Evolutionary conservation across 2,113 vertebrate species (phyloP), one percentile per base, ranked within the genome.

Genomic region (Gnathonemus echidnorhynchus): DNA sequence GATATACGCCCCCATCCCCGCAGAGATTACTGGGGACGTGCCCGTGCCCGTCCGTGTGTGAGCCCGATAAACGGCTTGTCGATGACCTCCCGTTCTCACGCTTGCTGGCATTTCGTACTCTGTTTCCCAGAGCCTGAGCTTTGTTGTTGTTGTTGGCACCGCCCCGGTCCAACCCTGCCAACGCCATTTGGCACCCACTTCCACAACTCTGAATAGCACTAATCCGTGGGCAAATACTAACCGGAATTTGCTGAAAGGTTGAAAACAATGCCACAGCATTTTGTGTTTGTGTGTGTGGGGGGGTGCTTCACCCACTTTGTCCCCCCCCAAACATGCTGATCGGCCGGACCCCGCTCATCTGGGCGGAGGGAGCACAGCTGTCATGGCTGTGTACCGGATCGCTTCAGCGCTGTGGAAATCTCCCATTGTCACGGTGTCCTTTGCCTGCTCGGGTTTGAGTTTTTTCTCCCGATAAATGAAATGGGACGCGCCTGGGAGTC

Each of bases 91-190:
- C 21, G n/a, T 52, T n/a, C 46, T 90, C 62, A 88, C 88, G 42
- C 88, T 70, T 70, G 31, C 87, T 88, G 88, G 89, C 86, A 88
- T 90, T 91, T 49, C 66, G 15, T 31, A 42, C 50, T 2, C 85
- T 27, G 90, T 92, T 91, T 90, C 90, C 91, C 83, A 85, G 74
- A 90, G 88, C 88, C 77, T 7, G 42, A 46, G 90, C 35, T 66
- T 80, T 89, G 88, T 24, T 91, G 77, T 85, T 88, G 49, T 52
- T 24, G 80, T 83, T 91, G 89, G 91, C 91, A 87, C 62, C 8
- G 13, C 46, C 49, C 53, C 45, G 5, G 8, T 31, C 62, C 53
- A 66, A 11, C 21, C 10, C 46, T n/a, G 50, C 48, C 89, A 89
- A 53, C 42, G n/a, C 24, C n/a, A n/a, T 8, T 31, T 90, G 89